phyloP scores from a whole-genome alignment of 2,113 vertebrate species.

The Oncorhynchus gorbuscha region DNA sequence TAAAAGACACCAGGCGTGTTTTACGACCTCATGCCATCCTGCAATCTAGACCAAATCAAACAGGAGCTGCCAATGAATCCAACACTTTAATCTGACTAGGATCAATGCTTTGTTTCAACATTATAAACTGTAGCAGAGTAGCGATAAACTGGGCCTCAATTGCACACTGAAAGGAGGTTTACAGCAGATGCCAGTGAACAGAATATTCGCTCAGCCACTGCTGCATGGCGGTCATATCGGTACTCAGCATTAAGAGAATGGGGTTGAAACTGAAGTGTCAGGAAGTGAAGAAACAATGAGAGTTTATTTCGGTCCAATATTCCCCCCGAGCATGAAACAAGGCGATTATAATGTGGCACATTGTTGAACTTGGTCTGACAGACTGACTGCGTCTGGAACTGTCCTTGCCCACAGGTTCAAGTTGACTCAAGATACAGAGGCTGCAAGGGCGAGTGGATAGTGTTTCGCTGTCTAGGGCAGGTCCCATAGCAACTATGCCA shows the following conservation, averaged over 20 bases:
- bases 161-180: too few relatives aligned
- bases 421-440: not conserved
- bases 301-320: not conserved
- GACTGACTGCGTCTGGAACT: not conserved
- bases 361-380: not conserved
- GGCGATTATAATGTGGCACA: not conserved
- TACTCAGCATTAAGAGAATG: too few relatives aligned
- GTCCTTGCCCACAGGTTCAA: not conserved
- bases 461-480: not conserved
- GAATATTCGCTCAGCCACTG: too few relatives aligned
- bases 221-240: too few relatives aligned
- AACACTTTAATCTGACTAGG: not conserved
- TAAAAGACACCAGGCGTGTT: not conserved
- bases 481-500: not conserved
- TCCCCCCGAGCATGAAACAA: not conserved
- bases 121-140: too few relatives aligned
- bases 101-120: too few relatives aligned
- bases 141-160: too few relatives aligned
- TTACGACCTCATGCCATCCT: not conserved
- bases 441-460: not conserved
- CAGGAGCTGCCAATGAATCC: not conserved
- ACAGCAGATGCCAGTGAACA: too few relatives aligned
- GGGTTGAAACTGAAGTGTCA: not conserved
- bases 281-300: not conserved
- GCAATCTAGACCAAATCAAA: conserved; percentile 6